Evolutionary conservation across 1,140 invertebrate species (phyloP).

Genomic region (Ridgeia piscesae): DNA sequence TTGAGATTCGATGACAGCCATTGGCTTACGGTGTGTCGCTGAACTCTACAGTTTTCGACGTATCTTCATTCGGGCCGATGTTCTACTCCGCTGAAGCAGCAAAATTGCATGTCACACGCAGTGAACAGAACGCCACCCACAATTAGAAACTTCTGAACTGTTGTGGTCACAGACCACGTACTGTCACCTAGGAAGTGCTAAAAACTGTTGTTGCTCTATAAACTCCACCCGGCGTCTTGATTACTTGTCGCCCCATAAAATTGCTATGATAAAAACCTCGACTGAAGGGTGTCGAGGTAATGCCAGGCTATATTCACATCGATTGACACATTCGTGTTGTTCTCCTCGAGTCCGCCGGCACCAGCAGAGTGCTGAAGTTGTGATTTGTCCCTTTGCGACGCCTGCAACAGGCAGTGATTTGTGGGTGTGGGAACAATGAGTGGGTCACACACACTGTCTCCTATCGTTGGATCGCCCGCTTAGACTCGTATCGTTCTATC

Average conservation of each 20-base stretch:
- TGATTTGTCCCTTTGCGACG: neutral
- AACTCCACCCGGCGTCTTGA: neutral
- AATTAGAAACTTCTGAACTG: neutral
- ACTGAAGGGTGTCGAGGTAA: neutral
- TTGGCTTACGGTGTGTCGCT: neutral
- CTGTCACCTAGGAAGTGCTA: neutral
- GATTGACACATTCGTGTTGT: neutral
- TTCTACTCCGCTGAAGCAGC: neutral
- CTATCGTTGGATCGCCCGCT: too few species aligned
- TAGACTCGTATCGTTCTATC: too few species aligned
- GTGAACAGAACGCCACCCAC: neutral
- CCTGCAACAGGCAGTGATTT: neutral
- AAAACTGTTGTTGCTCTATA: neutral
- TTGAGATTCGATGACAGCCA: neutral
- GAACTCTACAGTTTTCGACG: neutral
- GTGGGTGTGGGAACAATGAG: neutral
- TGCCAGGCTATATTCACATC: neutral
- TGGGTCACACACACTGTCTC: too few species aligned
- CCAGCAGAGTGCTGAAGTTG: neutral
- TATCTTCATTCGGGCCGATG: neutral
- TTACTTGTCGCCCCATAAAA: neutral
- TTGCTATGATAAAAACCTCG: neutral
- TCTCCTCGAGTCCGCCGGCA: neutral
- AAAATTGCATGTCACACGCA: too few species aligned
- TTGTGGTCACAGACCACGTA: neutral